These are phyloP conservation scores for Marmota flaviventris DNA, from an alignment of 2,113 vertebrate species.

Conservation along the genomic window DNA sequence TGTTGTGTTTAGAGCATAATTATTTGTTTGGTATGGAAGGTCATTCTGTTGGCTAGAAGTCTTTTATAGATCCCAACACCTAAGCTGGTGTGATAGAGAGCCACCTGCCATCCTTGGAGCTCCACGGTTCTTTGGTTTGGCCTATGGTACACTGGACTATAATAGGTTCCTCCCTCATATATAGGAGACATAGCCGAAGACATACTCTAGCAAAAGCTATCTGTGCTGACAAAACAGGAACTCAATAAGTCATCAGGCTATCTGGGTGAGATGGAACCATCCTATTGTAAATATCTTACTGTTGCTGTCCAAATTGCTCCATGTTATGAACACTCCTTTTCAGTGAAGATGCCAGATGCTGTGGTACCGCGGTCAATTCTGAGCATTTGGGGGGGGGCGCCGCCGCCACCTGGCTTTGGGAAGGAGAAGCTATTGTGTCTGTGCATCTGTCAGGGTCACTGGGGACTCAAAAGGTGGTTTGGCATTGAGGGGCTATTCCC, in stretches of 20 bases:
- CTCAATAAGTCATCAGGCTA: conserved; percentile 94
- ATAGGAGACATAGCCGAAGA: conserved; percentile 94
- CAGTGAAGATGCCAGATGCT: conserved; percentile 94
- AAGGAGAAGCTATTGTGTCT: conserved; percentile 87
- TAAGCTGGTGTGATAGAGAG: conserved; percentile 93
- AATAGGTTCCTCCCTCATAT: conserved; percentile 95
- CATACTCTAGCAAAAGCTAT: conserved; percentile 92
- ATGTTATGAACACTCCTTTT: conserved; percentile 91
- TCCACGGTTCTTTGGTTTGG: conserved; percentile 90
- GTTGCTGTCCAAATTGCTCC: conserved; percentile 92
- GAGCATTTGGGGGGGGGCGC: conserved; percentile 88
- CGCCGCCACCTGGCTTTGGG: conserved; percentile 91
- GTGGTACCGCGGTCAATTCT: conserved; percentile 95
- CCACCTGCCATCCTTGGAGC: conserved; percentile 92
- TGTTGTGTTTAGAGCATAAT: conserved; percentile 92
- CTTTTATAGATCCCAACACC: conserved; percentile 95
- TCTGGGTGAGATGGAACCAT: conserved; percentile 95
- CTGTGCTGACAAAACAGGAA: conserved; percentile 97
- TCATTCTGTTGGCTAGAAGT: conserved; percentile 96
- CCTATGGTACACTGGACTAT: conserved; percentile 95
- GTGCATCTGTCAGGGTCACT: conserved; percentile 89
- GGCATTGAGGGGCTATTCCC: conserved; percentile 90
- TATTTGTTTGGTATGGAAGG: conserved; percentile 97
- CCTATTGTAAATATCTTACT: conserved; percentile 95
- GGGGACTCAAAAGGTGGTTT: conserved; percentile 89